Percentiles rank a stretch among this genome's conserved stretches.
Conservation (phyloP, 2,888 invertebrate genomes). For the Microplitis manilae region DNA sequence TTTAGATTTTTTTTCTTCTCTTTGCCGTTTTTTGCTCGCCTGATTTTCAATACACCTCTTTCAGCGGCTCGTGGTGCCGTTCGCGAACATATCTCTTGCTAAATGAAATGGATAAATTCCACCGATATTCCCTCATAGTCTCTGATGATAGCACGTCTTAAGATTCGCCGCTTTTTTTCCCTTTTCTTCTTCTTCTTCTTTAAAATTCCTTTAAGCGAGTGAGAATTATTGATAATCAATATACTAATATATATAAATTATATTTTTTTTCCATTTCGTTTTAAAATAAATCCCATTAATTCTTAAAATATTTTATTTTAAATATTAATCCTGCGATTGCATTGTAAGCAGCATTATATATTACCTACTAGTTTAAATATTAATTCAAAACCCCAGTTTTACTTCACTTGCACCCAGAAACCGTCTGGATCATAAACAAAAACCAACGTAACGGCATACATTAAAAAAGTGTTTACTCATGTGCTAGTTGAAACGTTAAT, state of each 20-base stretch:
- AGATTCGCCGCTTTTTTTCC: neutral
- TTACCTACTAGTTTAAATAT: no score
- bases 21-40: slow-evolving; percentile 6
- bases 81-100: slow-evolving; percentile 57
- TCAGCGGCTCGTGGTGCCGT: neutral
- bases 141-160: neutral
- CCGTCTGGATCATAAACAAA: no score
- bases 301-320: no score
- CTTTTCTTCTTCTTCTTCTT: neutral
- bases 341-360: no score
- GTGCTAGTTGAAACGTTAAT: no score
- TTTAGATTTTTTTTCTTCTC: neutral
- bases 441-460: no score
- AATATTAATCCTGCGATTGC: no score
- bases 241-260: neutral
- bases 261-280: slow-evolving; percentile 1
- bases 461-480: no score
- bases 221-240: slow-evolving; percentile 3
- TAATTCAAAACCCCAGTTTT: no score
- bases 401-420: no score
- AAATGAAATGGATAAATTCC: slow-evolving; percentile 62
- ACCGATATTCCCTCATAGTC: slow-evolving; percentile 11
- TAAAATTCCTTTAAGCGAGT: neutral
- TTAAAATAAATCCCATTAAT: slow-evolving; percentile 25
- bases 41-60: slow-evolving; percentile 21